Base-by-base conservation (phyloP, 2,113 vertebrate genomes). In the Corythoichthys haematopterus region DNA sequence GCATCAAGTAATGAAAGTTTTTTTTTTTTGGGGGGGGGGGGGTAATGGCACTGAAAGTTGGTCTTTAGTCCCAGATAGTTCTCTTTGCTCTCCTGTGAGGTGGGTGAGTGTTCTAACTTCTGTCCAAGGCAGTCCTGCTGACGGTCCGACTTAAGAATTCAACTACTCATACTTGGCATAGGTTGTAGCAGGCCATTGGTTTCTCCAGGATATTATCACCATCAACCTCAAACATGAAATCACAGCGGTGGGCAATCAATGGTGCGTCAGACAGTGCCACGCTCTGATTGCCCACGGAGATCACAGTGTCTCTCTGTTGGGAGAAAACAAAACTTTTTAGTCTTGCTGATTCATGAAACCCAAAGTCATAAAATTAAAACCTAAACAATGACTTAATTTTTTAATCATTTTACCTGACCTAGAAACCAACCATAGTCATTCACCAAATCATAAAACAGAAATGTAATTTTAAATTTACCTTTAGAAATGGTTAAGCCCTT, bases 141-240 rank as follows among this genome's bases (percentile, higher is more conserved):
- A 38, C 33, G 58, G 68, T 79, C 56, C 40, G 1, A 51, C 16
- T 3, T 3, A 33, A 60, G 0, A 28, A 51, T 6, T 51, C 13
- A 43, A 45, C 51, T 90, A 45, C 51, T 90, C 77, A 91, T 57
- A 92, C 92, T 75, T 93, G 93, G 47, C 91, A 94, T 84, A 94
- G 91, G 84, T 90, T 93, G 2, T 90, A 93, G 37, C 80, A 87
- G 64, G 84, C 70, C 60, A 87, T 62, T 0, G 87, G 84, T 69
- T 57, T 90, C 72, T 93, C 91, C 0, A 85, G n/a, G 71, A 92
- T 66, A 1, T 38, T 84, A 33, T 94, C 93, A 11, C 92, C 91
- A 0, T 85, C 84, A 72, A 93, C 90, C 68, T 93, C 92, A 2
- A 83, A 92, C 43, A 93, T 75, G 0, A 84, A 90, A 14, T 91